Evolutionary conservation across 64 coral and sea anemone species (phyloP).

Genomic region (Pocillopora verrucosa): DNA sequence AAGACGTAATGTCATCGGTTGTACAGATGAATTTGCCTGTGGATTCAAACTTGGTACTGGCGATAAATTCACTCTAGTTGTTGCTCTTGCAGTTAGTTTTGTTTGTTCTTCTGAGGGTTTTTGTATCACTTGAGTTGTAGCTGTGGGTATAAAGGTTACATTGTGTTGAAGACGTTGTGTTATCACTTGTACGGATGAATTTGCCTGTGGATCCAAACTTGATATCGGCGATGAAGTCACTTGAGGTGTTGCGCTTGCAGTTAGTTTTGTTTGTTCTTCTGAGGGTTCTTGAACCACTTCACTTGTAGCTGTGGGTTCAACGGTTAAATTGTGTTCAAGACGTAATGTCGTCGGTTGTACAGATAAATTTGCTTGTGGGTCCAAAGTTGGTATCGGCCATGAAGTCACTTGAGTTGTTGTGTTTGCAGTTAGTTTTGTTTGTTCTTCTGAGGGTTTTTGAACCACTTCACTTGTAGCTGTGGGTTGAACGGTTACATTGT

Average conservation of each 20-base stretch:
- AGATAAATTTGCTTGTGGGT: not conserved
- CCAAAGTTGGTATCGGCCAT: too few relatives aligned
- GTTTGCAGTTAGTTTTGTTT: not conserved
- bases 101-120: not conserved
- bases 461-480: not conserved
- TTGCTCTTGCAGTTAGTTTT: not conserved
- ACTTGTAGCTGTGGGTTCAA: too few relatives aligned
- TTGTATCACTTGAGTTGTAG: not conserved
- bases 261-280: too few relatives aligned
- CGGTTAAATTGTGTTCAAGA: too few relatives aligned
- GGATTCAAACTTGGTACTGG: too few relatives aligned
- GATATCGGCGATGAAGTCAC: too few relatives aligned
- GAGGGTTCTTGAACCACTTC: too few relatives aligned
- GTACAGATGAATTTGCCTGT: too few relatives aligned
- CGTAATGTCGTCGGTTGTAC: not conserved
- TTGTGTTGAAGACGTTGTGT: too few relatives aligned
- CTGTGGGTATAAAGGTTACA: not conserved
- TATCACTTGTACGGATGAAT: not conserved
- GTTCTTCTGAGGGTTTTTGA: not conserved
- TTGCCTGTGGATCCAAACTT: not conserved
- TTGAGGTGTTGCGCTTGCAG: too few relatives aligned
- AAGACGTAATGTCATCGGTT: too few relatives aligned
- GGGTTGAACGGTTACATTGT: not conserved
- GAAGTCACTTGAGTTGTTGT: not conserved
- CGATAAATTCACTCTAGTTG: too few relatives aligned